phyloP scores from a whole-genome alignment of 2,113 vertebrate genomes.

The Myocastor coypus region DNA sequence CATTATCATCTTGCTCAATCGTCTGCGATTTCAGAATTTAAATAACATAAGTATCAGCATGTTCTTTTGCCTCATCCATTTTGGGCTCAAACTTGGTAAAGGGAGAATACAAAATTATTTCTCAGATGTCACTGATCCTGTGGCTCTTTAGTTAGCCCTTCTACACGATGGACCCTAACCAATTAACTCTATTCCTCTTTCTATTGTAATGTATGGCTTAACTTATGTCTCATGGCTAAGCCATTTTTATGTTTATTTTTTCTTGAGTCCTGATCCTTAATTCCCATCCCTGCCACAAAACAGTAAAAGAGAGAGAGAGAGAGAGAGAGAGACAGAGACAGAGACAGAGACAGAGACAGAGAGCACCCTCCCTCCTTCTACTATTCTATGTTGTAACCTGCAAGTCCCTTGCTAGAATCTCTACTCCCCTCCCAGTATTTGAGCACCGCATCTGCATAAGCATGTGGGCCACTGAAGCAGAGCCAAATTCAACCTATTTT shows the following conservation, averaged over 20 bases:
- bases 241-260: background rate
- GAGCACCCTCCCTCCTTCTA: background rate
- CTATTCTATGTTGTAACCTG: accelerated
- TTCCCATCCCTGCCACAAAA: background rate
- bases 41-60: background rate
- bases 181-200: background rate
- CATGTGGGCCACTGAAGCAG: conserved; percentile 57
- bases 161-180: background rate
- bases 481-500: conserved; percentile 63
- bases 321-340: too few species aligned
- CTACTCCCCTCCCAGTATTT: background rate
- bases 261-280: background rate
- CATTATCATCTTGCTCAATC: background rate
- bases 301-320: background rate
- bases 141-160: background rate
- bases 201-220: background rate
- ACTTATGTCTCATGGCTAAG: too few species aligned
- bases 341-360: background rate
- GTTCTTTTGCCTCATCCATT: background rate
- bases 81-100: background rate
- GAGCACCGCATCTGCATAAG: conserved; percentile 56
- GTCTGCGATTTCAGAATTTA: background rate
- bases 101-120: background rate
- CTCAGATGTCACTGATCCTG: background rate
- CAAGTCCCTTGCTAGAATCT: background rate